A percentile compares a stretch with the other conserved stretches of the same genome.
Evolutionary conservation across 2,888 invertebrate species (phyloP).

Genomic region (Poecilus cupreus): DNA sequence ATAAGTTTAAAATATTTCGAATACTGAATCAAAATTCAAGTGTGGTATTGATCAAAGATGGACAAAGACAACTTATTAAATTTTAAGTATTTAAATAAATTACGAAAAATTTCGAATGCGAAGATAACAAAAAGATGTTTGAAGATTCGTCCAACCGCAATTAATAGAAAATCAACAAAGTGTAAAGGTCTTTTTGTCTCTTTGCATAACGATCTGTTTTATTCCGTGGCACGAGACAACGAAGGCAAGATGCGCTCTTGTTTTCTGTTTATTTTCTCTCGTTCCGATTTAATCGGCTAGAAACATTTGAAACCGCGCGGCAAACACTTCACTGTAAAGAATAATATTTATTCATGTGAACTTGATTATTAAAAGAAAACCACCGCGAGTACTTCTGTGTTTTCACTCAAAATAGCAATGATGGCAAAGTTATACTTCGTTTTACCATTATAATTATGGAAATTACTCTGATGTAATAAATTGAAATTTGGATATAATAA

Average conservation of each 20-base stretch:
- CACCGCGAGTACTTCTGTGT: neutral
- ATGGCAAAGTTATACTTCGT: neutral
- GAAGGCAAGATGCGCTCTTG: constrained; percentile 24
- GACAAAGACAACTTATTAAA: too few species aligned
- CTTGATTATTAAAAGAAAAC: constrained; percentile 12
- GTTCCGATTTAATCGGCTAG: constrained; percentile 23
- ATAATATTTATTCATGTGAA: constrained; percentile 40
- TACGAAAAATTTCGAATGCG: too few species aligned
- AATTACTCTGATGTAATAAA: neutral
- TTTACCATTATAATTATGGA: neutral
- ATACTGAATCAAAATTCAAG: too few species aligned
- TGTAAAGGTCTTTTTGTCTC: constrained; percentile 9
- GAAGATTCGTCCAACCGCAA: neutral
- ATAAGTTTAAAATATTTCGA: too few species aligned
- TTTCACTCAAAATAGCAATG: neutral
- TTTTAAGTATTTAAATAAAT: too few species aligned
- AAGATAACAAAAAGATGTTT: neutral
- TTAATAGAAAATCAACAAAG: constrained; percentile 31
- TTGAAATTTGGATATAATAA: too few species aligned
- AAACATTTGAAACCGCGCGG: constrained; percentile 7
- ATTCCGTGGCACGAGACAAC: constrained; percentile 2
- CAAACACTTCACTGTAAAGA: neutral
- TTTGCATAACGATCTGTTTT: constrained; percentile 32
- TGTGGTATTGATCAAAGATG: too few species aligned
- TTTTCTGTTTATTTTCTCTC: constrained; percentile 38